Conservation (phyloP, 2,888 invertebrate genomes). For the Cetonia aurata region DNA sequence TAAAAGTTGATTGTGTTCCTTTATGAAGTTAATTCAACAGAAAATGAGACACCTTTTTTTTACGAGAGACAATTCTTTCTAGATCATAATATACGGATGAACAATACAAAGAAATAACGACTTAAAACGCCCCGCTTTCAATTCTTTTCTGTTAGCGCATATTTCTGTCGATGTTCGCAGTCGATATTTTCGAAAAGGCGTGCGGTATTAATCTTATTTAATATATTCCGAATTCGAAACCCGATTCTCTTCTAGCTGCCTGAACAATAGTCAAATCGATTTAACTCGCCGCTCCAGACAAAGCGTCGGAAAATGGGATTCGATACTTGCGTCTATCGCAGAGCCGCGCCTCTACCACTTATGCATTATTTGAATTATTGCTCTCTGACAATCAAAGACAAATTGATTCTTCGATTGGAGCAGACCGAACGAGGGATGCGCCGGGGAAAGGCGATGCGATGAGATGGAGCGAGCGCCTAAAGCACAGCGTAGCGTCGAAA, state of each 20-base stretch:
- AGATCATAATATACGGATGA: no score
- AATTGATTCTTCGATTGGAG: conserved; percentile 22
- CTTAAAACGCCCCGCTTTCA: no score
- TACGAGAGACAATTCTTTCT: no score
- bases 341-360: background rate
- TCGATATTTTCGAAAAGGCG: background rate
- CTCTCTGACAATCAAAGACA: conserved; percentile 24
- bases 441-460: background rate
- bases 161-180: no score
- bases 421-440: background rate
- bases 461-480: background rate
- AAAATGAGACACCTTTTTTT: no score
- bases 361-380: conserved; percentile 18
- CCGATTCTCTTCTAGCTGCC: background rate
- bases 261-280: conserved; percentile 23
- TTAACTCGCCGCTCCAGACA: conserved; percentile 1
- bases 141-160: no score
- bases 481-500: conserved; percentile 7
- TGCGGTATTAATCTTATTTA: conserved; percentile 19
- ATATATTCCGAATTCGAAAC: background rate
- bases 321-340: background rate
- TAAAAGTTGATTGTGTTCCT: no score
- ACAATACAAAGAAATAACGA: no score
- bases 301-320: conserved; percentile 1
- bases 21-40: no score